These are phyloP conservation scores for Herminia tarsipennalis DNA, from an alignment of 2,888 invertebrate species.

Conservation along the genomic window DNA sequence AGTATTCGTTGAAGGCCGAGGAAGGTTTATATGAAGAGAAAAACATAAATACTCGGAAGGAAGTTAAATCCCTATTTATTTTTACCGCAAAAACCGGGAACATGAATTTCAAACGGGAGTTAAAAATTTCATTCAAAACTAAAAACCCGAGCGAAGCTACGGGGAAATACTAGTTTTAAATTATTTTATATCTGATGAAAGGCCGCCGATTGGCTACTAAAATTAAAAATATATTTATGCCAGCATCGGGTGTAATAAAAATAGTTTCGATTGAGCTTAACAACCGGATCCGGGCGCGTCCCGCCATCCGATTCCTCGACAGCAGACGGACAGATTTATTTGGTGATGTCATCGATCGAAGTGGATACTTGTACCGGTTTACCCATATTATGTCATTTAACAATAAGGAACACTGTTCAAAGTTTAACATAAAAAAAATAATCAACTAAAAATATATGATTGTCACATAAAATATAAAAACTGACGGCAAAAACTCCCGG, in stretches of 20 bases:
- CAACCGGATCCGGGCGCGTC: constrained; percentile 79
- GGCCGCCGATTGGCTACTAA: constrained; percentile 5
- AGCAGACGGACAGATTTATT: constrained; percentile 70
- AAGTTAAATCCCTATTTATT: too few species aligned
- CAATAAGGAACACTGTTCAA: constrained; percentile 14
- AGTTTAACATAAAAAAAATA: constrained; percentile 8
- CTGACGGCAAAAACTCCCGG: constrained; percentile 21
- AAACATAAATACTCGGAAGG: too few species aligned
- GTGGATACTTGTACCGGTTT: constrained; percentile 38
- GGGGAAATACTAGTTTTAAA: too few species aligned
- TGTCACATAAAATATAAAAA: constrained; percentile 25
- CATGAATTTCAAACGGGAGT: too few species aligned
- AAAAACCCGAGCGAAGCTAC: too few species aligned
- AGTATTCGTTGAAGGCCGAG: too few species aligned
- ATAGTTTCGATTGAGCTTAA: constrained; percentile 76
- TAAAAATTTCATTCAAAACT: too few species aligned
- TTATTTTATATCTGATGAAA: background rate
- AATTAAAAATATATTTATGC: constrained; percentile 63
- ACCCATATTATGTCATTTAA: constrained; percentile 20
- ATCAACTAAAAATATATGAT: constrained; percentile 14
- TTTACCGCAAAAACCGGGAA: too few species aligned
- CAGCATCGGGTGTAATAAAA: constrained; percentile 74
- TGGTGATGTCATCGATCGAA: constrained; percentile 76
- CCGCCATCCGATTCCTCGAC: constrained; percentile 58
- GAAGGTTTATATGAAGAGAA: too few species aligned